Evolutionary conservation across 23 tunicate genomes (phyloP), one percentile per base, ranked within the genome.

Genomic region (Trididemnum nubilum): DNA sequence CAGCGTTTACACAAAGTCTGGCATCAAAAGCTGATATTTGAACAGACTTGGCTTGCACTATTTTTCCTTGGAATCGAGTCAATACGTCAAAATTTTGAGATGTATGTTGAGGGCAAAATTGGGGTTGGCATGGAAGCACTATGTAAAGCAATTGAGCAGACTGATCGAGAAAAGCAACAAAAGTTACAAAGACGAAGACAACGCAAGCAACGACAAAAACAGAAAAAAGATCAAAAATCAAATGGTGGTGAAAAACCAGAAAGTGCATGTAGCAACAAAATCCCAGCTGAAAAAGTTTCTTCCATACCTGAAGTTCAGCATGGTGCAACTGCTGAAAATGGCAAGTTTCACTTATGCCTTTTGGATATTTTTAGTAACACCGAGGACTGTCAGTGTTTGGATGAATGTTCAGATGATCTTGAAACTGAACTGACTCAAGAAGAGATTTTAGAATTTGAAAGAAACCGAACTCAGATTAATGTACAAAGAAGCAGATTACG

Each of bases 1-100:
- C 85, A 92, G 61, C 82, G 97, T 18, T 72, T 92, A 1, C 92
- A 92, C 52, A 60, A 65, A 67, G 78, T 92, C 33, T 92, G 97
- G 97, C 87, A 83, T 27, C 60, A 71, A 51, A 90, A 88, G 51
- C 67, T 81, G 15, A 90, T 92, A 12, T 77, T 71, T 26, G 82
- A 81, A 25, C 97, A 92, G 50, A 87, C 97, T 34, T 92, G 97
- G 97, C 81, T 79, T 29, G 79, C 91, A 2, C 50, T 86, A 57
- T 78, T 87, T 36, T 83, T 70, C 65, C 58, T 92, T 26, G 80
- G 88, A 52, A 73, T 92, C 33, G 97, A 92, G 72, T 44, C 89
- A 0, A 51, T 82, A 29, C 67, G 88, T 23, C 81, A 82, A 60
- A 85, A 77, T 21, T 92, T 92, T 83, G 97, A 92, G 77, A 81